Conservation (phyloP, 2,888 invertebrate genomes). For the Craniophora ligustri region DNA sequence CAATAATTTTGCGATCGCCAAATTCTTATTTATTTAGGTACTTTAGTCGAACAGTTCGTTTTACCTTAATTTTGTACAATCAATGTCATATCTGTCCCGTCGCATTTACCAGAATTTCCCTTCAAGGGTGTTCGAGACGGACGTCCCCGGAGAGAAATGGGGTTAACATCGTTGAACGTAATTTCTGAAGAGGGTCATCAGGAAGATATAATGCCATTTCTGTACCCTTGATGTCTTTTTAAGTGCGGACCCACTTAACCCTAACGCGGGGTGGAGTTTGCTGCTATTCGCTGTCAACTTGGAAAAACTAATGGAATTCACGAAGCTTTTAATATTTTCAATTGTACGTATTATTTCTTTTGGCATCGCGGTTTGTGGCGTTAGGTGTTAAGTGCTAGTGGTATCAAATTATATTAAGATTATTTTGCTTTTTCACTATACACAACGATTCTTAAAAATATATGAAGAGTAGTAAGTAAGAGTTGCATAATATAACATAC, state of each 20-base stretch:
- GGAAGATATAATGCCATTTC: constrained; percentile 86
- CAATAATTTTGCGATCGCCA: too few relatives aligned
- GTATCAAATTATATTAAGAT: too few relatives aligned
- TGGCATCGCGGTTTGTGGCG: constrained; percentile 3
- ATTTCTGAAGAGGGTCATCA: constrained; percentile 85
- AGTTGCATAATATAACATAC: too few relatives aligned
- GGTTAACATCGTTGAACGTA: constrained; percentile 79
- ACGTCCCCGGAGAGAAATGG: constrained; percentile 69
- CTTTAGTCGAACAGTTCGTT: constrained; percentile 19
- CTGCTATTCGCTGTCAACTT: constrained; percentile 68
- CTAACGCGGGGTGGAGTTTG: constrained; percentile 72
- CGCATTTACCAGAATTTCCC: constrained; percentile 55
- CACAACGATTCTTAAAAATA: too few relatives aligned
- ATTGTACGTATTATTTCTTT: constrained; percentile 32
- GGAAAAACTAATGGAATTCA: constrained; percentile 67
- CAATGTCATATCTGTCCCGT: constrained; percentile 57
- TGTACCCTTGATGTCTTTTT: constrained; percentile 88
- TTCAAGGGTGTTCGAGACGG: constrained; percentile 56
- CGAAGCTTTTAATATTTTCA: constrained; percentile 51
- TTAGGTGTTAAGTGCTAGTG: too few relatives aligned
- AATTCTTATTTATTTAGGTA: constrained; percentile 9
- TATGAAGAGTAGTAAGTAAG: too few relatives aligned
- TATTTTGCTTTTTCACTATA: too few relatives aligned
- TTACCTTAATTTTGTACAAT: constrained; percentile 50
- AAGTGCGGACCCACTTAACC: constrained; percentile 86